Evolutionary conservation across 2,888 invertebrate species (phyloP).

Genomic region (Empis livida): DNA sequence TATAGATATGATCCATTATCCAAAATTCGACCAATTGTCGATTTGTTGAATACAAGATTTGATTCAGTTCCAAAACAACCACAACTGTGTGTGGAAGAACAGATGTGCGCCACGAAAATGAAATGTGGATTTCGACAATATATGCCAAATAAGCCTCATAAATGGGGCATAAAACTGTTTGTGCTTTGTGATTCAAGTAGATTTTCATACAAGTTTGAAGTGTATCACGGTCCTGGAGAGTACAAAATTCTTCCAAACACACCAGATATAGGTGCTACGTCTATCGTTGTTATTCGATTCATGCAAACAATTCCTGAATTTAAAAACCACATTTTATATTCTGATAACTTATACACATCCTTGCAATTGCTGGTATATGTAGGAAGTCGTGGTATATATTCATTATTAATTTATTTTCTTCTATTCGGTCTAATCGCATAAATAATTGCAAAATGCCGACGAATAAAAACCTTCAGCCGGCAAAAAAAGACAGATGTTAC

Average conservation of each 20-base stretch:
- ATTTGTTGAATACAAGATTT: not conserved
- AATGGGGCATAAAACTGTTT: not conserved
- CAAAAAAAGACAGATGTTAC: no score
- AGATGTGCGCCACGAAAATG: not conserved
- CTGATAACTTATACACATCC: conserved; percentile 3
- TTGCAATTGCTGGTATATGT: conserved; percentile 1
- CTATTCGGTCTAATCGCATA: conserved; percentile 6
- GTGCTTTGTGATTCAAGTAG: not conserved
- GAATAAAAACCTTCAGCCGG: not conserved
- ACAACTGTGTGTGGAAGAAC: not conserved
- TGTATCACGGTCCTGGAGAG: not conserved
- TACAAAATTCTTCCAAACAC: not conserved
- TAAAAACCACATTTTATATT: conserved; percentile 1
- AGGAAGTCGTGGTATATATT: conserved; percentile 4
- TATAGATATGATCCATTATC: not conserved
- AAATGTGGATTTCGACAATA: not conserved
- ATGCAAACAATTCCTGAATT: not conserved
- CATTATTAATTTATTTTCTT: no score
- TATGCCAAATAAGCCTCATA: not conserved
- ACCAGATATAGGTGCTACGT: conserved; percentile 1
- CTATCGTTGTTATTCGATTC: conserved; percentile 1
- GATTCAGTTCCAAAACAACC: not conserved
- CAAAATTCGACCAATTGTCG: not conserved
- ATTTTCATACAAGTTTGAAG: conserved; percentile 1
- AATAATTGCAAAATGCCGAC: conserved; percentile 3